Evolutionary conservation across 1,140 invertebrate species (phyloP), one percentile per base, ranked within the genome.

Genomic region (Drosophila elegans): DNA sequence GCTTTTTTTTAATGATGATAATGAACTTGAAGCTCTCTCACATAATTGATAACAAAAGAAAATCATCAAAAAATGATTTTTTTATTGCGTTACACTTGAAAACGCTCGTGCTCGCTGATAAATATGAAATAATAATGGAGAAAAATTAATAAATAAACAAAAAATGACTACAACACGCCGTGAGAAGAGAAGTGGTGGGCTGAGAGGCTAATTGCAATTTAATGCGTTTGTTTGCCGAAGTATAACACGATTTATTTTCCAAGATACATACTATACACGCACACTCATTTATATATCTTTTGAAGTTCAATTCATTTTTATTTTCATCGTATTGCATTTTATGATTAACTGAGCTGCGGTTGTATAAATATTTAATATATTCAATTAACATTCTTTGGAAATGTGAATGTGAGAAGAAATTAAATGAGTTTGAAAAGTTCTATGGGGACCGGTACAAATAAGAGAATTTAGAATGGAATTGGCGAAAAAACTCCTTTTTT

Each of bases 61-160:
- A 84, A 80, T 83, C 44, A 74, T 56, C 59, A 66, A 59, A 61
- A 78, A 76, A 48, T 72, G 41, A 56, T 39, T 45, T 73, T 54
- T 48, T 59, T 34, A 52, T 56, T 69, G 59, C 46, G 60, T 62
- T 56, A 78, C 55, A 75, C 64, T 66, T 66, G 32, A 80, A 76
- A 72, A 59, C 39, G 57, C 67, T 73, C 63, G 69, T 71, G 80
- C 60, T 61, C 38, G 49, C 73, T 63, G 74, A 63, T 82, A 76
- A 79, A 82, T 77, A 69, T 77, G 62, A 76, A 60, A 76, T 88
- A 85, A 78, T 86, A 74, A 80, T 78, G 64, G 71, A 13, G 57
- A 62, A 75, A 68, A 72, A 82, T 79, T 75, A 82, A 82, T 76
- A 88, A 88, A 88, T 67, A 76, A 88, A 88, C 76, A 83, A 67